phyloP scores from a whole-genome alignment of 1,140 invertebrate genomes.

The Sinella curviseta region DNA sequence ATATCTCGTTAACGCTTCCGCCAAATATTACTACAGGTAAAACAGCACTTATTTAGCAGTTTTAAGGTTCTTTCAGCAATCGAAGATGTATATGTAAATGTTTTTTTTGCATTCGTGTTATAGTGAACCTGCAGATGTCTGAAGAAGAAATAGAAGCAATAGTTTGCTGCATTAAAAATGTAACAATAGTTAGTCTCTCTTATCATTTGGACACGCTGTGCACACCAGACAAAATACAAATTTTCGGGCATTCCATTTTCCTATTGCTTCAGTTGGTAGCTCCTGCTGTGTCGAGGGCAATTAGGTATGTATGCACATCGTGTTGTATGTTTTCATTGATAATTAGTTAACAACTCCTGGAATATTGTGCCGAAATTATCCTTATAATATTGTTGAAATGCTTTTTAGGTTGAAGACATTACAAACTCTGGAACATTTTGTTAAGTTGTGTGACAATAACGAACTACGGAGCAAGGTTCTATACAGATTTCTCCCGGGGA shows the following conservation, averaged over 20 bases:
- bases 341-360: background rate
- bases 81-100: too few relatives aligned
- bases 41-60: background rate
- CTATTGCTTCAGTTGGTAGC: slow-evolving; percentile 28
- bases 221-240: slow-evolving; percentile 9
- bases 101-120: too few relatives aligned
- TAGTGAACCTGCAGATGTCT: slow-evolving; percentile 16
- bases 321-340: background rate
- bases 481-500: slow-evolving; percentile 37
- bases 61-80: too few relatives aligned
- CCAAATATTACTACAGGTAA: background rate
- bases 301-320: too few relatives aligned
- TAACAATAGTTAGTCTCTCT: background rate
- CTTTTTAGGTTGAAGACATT: slow-evolving; percentile 30
- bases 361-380: slow-evolving; percentile 1
- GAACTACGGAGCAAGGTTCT: background rate
- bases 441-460: background rate
- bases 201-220: slow-evolving; percentile 1
- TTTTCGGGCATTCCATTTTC: slow-evolving; percentile 31
- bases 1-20: background rate
- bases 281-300: background rate
- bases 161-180: background rate
- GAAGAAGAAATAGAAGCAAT: slow-evolving; percentile 9
- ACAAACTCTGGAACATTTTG: background rate
- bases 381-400: background rate